Conservation (phyloP, 2,888 invertebrate species). For the Apantesis nais region DNA sequence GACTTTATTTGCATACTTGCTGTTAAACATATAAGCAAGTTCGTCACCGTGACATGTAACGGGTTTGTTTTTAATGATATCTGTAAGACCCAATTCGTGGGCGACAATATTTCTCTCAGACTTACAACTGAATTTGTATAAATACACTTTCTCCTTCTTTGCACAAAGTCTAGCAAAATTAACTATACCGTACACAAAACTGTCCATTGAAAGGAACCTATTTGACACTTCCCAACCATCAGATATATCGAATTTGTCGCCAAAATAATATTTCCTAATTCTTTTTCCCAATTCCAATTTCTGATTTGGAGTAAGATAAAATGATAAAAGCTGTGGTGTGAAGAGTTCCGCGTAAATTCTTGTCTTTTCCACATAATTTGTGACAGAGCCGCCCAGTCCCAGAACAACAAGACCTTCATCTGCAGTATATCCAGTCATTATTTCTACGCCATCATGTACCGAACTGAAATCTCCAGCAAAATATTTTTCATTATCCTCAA, state of each 20-base stretch:
- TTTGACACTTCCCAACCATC: constrained; percentile 45
- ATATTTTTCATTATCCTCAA: constrained; percentile 44
- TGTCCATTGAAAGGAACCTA: too few species aligned
- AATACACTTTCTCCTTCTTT: too few species aligned
- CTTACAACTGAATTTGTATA: too few species aligned
- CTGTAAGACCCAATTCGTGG: too few species aligned
- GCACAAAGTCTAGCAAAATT: too few species aligned
- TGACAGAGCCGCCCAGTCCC: constrained; percentile 24
- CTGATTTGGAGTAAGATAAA: constrained; percentile 34
- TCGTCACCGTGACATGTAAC: too few species aligned
- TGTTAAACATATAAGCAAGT: constrained; percentile 55
- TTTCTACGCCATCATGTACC: constrained; percentile 79
- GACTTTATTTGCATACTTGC: constrained; percentile 34
- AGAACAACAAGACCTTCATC: constrained; percentile 85
- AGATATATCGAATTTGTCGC: constrained; percentile 35
- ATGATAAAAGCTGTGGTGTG: constrained; percentile 39
- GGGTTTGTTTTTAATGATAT: too few species aligned
- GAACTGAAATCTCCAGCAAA: constrained; percentile 72
- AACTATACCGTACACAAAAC: too few species aligned
- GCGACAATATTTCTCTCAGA: too few species aligned
- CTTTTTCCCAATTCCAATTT: constrained; percentile 50
- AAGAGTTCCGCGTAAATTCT: constrained; percentile 46
- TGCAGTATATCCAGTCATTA: too few species aligned
- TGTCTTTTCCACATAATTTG: constrained; percentile 33
- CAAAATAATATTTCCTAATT: constrained; percentile 50